phyloP scores from a whole-genome alignment of 2,888 invertebrate species.

The Drosophila ezoana region DNA sequence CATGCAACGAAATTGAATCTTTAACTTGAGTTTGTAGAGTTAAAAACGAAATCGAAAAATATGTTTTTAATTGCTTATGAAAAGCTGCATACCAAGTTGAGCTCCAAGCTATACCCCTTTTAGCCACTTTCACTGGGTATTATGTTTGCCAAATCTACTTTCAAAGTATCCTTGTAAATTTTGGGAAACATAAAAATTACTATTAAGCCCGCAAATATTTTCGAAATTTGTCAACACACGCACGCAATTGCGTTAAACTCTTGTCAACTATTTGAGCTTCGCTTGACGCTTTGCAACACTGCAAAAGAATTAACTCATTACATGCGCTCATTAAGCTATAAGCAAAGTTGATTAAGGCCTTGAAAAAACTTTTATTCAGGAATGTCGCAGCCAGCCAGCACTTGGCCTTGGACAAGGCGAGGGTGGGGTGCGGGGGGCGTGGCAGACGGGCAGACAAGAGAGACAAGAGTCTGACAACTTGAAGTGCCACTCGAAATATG shows the following conservation, averaged over 20 bases:
- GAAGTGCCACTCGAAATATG: slow-evolving; percentile 62
- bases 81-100: no score
- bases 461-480: slow-evolving; percentile 50
- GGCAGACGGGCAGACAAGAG: slow-evolving; percentile 20
- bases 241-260: slow-evolving; percentile 20
- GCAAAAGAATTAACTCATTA: slow-evolving; percentile 73
- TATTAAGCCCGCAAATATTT: slow-evolving; percentile 7
- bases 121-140: no score
- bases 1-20: slow-evolving; percentile 25
- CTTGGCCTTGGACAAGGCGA: neutral
- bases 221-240: neutral
- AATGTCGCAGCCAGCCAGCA: slow-evolving; percentile 26
- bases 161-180: neutral
- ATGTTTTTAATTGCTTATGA: neutral
- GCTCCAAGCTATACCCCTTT: no score
- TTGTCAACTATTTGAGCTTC: slow-evolving; percentile 35
- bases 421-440: neutral
- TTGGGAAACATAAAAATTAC: neutral
- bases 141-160: neutral
- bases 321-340: slow-evolving; percentile 69
- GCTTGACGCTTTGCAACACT: slow-evolving; percentile 15
- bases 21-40: neutral
- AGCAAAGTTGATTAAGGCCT: slow-evolving; percentile 75
- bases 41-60: neutral
- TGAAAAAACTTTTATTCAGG: slow-evolving; percentile 61